Base-by-base conservation (phyloP, 2,888 invertebrate species). In the Hydrotaea cyrtoneurina region DNA sequence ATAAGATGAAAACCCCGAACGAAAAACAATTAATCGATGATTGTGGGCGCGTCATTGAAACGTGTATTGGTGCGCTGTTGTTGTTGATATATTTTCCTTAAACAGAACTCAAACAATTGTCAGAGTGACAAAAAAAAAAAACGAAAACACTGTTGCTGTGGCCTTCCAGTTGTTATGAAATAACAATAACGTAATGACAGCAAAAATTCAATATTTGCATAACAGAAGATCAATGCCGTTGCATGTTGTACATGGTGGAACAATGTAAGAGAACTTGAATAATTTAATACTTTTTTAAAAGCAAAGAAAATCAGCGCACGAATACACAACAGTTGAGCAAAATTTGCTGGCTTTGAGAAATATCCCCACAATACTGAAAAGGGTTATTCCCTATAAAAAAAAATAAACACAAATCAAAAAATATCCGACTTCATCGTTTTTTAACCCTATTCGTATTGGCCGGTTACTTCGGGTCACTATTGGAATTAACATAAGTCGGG, bases 1-100 rank as follows among this genome's bases (percentile, higher is more conserved):
- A 36, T 43, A 43, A 66, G n/a, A 64, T 36, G 17, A 66, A 69
- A 36, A 64, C 4, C 8, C 13, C 1, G n/a, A n/a, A n/a, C n/a
- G n/a, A n/a, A n/a, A n/a, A 43, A n/a, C 13, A 76, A 78, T 72
- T 78, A 84, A 79, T 74, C 74, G 79, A 80, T 82, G 74, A 77
- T 64, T 26, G 85, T 85, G 85, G 85, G 85, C 82, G 85, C 82
- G 85, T 80, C 82, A 43, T 77, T 82, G 26, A 62, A 26, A 80
- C 53, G 71, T 78, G 36, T 77, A 64, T n/a, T 1, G 36, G 36
- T 39, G 4, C 13, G 23, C 15, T 59, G 59, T 23, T 23, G 23
- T 5, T 59, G 26, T n/a, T n/a, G n/a, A n/a, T n/a, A n/a, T n/a
- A 50, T 1, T 50, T 50, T 50, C 50, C 15, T 26, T 59, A 59